Base-by-base conservation (phyloP, 2,113 vertebrate genomes). In the Enhydra lutris region DNA sequence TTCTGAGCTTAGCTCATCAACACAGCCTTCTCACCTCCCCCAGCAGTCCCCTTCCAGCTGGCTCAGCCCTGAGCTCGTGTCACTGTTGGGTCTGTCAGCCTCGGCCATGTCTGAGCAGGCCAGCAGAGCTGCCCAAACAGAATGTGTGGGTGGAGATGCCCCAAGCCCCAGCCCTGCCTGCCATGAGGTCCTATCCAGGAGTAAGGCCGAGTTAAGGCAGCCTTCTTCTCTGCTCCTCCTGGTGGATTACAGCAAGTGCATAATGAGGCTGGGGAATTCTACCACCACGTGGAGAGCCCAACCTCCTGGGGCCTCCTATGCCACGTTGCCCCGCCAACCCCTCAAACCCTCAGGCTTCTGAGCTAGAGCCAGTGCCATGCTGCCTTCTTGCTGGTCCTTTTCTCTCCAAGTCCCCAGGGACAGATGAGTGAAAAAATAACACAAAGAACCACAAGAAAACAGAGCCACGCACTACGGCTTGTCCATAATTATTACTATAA, bases 401-500 rank as follows among this genome's bases (percentile, higher is more conserved):
- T 57, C 76, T 78, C 67, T 42, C 18, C 1, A 21, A 34, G 50
- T 65, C 85, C 67, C 93, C 57, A 63, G 82, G 74, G 95, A 71
- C 4, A 21, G 76, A 65, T 4, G 12, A 82, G 45, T 85, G 91
- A 13, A 96, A 26, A 26, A 78, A 39, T n/a, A 96, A 85, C 79
- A 89, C n/a, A 81, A 67, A 61, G 45, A 95, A 78, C 74, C 95
- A 86, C 50, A 82, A 95, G 73, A 96, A 98, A 97, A 95, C 73
- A 92, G 42, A 97, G 94, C 45, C 94, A 93, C 79, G 93, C 78
- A 7, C 52, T 39, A 55, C 45, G 73, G 67, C 31, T 95, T 97
- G 63, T 95, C 91, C 98, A 98, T 99, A 98, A 98, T 98, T 95
- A 97, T 99, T 99, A 99, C 99, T 99, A 98, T 99, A 98, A 97